phyloP scores from a whole-genome alignment of 92 coral and sea anemone species.

The Porites rus region DNA sequence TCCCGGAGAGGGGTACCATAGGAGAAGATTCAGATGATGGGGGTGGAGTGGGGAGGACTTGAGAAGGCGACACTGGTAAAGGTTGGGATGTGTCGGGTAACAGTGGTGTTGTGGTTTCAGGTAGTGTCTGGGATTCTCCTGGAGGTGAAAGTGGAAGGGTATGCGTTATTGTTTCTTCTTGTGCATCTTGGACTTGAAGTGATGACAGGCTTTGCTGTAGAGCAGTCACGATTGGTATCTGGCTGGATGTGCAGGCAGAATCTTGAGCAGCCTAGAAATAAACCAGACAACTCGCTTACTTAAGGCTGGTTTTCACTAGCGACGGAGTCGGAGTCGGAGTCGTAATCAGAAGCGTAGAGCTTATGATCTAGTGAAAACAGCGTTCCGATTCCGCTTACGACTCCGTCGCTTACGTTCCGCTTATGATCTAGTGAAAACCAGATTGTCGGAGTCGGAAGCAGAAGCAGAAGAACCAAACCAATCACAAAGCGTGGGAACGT shows the following conservation, averaged over 20 bases:
- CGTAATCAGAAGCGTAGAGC: too few relatives aligned
- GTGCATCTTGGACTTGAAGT: constrained; percentile 29
- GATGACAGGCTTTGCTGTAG: constrained; percentile 24
- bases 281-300: background rate
- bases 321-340: too few relatives aligned
- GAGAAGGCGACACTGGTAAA: constrained; percentile 58
- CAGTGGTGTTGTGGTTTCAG: constrained; percentile 21
- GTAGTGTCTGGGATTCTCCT: constrained; percentile 29
- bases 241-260: constrained; percentile 46
- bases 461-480: too few relatives aligned
- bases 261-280: background rate
- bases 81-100: constrained; percentile 24
- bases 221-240: constrained; percentile 16
- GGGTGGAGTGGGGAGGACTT: constrained; percentile 86
- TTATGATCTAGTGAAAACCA: too few relatives aligned
- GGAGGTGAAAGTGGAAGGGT: constrained; percentile 45
- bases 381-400: too few relatives aligned
- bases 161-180: constrained; percentile 12
- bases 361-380: too few relatives aligned
- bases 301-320: too few relatives aligned
- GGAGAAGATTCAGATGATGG: constrained; percentile 86
- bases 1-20: constrained; percentile 5
- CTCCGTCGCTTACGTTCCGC: too few relatives aligned
- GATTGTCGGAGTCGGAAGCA: too few relatives aligned
- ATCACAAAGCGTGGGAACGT: too few relatives aligned